phyloP scores from a whole-genome alignment of 2,797 vertebrate species.

The Valencia hispanica region DNA sequence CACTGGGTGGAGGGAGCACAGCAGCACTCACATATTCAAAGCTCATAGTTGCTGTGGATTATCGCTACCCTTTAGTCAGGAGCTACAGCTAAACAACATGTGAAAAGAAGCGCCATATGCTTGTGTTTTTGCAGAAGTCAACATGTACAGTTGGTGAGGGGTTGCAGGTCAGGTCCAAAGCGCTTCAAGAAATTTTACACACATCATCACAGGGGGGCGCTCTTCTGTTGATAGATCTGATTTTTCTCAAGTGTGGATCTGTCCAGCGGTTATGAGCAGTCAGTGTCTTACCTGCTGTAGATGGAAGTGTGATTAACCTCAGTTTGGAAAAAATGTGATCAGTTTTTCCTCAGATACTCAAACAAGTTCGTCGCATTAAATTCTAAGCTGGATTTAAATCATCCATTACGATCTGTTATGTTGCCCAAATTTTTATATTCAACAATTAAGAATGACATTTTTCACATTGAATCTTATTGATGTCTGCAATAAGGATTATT shows the following conservation, averaged over 20 bases:
- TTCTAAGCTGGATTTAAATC: not conserved
- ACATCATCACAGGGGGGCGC: not conserved
- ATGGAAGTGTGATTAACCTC: too few relatives aligned
- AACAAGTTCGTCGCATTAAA: not conserved
- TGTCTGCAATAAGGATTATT: too few relatives aligned
- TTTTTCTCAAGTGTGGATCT: not conserved
- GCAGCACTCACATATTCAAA: constrained; percentile 18
- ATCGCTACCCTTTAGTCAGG: constrained; percentile 3
- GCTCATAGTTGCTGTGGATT: constrained; percentile 20
- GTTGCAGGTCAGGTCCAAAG: not conserved
- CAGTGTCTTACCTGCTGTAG: not conserved
- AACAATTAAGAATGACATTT: not conserved
- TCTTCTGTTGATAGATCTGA: too few relatives aligned
- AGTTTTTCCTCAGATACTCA: not conserved
- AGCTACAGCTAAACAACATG: constrained; percentile 16
- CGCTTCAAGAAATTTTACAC: not conserved
- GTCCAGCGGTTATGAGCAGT: too few relatives aligned
- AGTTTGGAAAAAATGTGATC: too few relatives aligned
- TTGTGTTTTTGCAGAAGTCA: constrained; percentile 7
- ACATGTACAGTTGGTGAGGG: not conserved
- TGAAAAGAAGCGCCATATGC: not conserved
- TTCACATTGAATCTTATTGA: too few relatives aligned
- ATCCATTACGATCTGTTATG: too few relatives aligned
- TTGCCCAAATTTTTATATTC: too few relatives aligned
- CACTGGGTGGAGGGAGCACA: not conserved